Conservation (phyloP, 2,113 vertebrate species). For the Rhombomys opimus region DNA sequence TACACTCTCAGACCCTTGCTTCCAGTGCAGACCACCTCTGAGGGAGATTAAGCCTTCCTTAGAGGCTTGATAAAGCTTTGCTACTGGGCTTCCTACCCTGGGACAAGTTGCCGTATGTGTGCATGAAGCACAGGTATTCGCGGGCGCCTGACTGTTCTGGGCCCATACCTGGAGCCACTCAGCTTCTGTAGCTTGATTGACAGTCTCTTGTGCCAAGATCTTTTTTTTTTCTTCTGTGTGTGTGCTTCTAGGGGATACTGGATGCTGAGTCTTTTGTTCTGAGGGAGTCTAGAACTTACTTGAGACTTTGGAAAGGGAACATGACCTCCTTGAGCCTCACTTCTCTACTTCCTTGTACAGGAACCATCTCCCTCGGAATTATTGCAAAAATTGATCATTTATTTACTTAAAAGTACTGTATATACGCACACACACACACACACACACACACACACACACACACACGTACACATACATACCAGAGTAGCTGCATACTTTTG, state of each 20-base stretch:
- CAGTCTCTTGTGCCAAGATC: background rate
- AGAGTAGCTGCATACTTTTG: background rate
- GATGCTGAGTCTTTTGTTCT: background rate
- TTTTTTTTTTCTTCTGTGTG: background rate
- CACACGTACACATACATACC: background rate
- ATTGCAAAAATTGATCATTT: background rate
- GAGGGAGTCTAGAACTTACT: background rate
- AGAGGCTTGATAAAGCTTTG: background rate
- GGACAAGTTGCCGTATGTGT: fast-evolving
- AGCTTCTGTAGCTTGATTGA: background rate
- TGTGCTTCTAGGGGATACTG: background rate
- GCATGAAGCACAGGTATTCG: fast-evolving
- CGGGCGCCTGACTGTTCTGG: background rate
- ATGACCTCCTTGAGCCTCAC: background rate
- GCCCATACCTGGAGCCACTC: background rate
- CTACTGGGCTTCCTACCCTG: background rate
- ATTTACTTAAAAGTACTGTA: background rate
- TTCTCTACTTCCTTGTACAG: background rate
- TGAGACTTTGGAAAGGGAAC: background rate
- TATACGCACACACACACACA: background rate
- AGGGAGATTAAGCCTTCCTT: background rate
- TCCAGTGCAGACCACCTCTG: background rate
- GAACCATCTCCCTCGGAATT: background rate
- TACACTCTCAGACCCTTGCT: background rate
- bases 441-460: background rate